A percentile compares a stretch with the other conserved stretches of the same genome.
These are phyloP conservation scores for Meteorus colon DNA, from an alignment of 2,888 invertebrate species.

Conservation along the genomic window DNA sequence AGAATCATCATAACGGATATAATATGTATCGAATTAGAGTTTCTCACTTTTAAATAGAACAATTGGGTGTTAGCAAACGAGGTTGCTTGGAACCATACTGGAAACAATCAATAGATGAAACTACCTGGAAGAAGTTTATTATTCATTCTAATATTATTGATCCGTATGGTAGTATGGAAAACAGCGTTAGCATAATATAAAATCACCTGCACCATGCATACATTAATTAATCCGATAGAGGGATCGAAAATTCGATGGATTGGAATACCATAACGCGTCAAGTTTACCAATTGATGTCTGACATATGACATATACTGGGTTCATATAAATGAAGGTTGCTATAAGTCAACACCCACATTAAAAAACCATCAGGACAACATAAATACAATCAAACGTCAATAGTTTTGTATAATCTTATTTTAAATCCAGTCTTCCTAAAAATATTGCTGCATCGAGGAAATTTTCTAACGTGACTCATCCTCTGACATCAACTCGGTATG, in stretches of 20 bases:
- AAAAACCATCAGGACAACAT: too few species aligned
- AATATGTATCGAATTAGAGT: background rate
- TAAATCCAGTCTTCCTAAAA: too few species aligned
- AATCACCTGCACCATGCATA: background rate
- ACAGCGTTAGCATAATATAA: background rate
- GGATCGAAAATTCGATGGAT: background rate
- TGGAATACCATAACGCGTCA: too few species aligned
- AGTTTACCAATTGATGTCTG: background rate
- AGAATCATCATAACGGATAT: background rate
- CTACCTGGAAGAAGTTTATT: constrained; percentile 5
- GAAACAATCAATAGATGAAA: constrained; percentile 22
- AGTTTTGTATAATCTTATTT: too few species aligned
- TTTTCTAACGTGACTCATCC: too few species aligned
- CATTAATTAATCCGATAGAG: background rate
- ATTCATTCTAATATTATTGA: constrained; percentile 12
- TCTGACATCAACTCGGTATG: too few species aligned
- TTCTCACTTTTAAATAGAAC: background rate
- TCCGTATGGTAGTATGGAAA: background rate
- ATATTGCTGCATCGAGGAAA: too few species aligned
- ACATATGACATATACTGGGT: background rate
- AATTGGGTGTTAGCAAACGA: background rate
- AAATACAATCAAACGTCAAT: too few species aligned
- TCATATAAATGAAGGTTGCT: too few species aligned
- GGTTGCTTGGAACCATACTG: background rate
- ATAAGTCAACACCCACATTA: too few species aligned